A percentile compares a stretch with the other conserved stretches of the same genome.
phyloP scores from a whole-genome alignment of 2,113 vertebrate species.

The Pituophis catenifer region DNA sequence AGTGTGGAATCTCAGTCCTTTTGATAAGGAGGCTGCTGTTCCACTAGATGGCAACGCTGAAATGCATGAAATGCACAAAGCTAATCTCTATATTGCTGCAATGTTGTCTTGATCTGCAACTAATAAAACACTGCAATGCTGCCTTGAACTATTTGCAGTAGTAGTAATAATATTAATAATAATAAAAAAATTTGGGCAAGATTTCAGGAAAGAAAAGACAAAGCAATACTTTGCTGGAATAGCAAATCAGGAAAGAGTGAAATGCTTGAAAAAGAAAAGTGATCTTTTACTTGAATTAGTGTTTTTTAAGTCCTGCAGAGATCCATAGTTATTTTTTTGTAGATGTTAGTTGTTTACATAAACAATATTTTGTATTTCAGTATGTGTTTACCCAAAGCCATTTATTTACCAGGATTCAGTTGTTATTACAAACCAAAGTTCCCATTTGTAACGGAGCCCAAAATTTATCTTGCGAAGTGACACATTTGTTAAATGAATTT shows the following conservation, averaged over 20 bases:
- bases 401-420: background rate
- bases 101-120: background rate
- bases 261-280: background rate
- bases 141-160: background rate
- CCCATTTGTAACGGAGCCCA: background rate
- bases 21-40: background rate
- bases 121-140: background rate
- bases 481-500: background rate
- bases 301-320: background rate
- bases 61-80: background rate
- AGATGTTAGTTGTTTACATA: background rate
- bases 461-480: background rate
- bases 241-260: background rate
- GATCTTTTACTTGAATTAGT: background rate
- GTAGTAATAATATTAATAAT: background rate
- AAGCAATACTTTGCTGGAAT: background rate
- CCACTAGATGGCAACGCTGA: conserved; percentile 53
- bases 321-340: background rate
- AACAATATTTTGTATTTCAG: background rate
- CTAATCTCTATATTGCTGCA: background rate
- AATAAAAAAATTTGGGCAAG: background rate
- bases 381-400: background rate
- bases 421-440: background rate
- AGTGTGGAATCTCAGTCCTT: rapidly evolving
- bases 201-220: background rate